A percentile compares a stretch with the other conserved stretches of the same genome.
These are phyloP conservation scores for Pseudanteris insignis DNA, from an alignment of 2,888 invertebrate genomes.

Conservation along the genomic window DNA sequence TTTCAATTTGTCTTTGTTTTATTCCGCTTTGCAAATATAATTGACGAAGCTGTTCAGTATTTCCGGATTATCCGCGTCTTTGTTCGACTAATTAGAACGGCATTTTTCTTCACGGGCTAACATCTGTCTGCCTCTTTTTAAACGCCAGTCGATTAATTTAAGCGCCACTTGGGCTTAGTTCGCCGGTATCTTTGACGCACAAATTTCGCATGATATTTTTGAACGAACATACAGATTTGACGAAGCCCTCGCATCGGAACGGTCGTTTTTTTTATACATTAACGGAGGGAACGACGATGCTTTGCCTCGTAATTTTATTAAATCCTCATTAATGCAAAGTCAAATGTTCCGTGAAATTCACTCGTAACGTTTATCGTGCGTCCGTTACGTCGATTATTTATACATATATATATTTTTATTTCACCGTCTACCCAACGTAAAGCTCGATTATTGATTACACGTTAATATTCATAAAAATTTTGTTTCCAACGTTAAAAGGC, in stretches of 20 bases:
- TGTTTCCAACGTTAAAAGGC: no score
- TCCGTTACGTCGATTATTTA: no score
- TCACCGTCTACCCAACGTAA: slow-evolving; percentile 1
- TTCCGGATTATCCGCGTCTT: slow-evolving; percentile 11
- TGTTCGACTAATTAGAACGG: slow-evolving; percentile 25
- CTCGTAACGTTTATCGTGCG: background rate
- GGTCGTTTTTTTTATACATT: slow-evolving; percentile 1
- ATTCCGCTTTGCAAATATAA: slow-evolving; percentile 26
- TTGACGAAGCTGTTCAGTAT: slow-evolving; percentile 22
- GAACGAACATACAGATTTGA: slow-evolving; percentile 46
- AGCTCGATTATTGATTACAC: no score
- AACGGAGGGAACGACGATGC: no score
- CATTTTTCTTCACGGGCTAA: slow-evolving; percentile 22
- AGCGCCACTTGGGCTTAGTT: slow-evolving; percentile 29
- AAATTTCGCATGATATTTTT: slow-evolving; percentile 47
- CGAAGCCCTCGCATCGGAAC: slow-evolving; percentile 8
- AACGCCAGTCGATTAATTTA: slow-evolving; percentile 49
- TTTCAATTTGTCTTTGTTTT: slow-evolving; percentile 18
- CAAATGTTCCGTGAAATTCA: slow-evolving; percentile 12
- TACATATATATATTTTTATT: background rate
- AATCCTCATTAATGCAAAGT: slow-evolving; percentile 29
- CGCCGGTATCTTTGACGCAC: slow-evolving; percentile 45
- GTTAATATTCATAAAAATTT: no score
- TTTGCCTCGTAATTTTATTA: slow-evolving; percentile 23
- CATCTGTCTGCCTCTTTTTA: slow-evolving; percentile 15